phyloP scores from a whole-genome alignment of 2,113 vertebrate genomes.

The Pomatostomus ruficeps region DNA sequence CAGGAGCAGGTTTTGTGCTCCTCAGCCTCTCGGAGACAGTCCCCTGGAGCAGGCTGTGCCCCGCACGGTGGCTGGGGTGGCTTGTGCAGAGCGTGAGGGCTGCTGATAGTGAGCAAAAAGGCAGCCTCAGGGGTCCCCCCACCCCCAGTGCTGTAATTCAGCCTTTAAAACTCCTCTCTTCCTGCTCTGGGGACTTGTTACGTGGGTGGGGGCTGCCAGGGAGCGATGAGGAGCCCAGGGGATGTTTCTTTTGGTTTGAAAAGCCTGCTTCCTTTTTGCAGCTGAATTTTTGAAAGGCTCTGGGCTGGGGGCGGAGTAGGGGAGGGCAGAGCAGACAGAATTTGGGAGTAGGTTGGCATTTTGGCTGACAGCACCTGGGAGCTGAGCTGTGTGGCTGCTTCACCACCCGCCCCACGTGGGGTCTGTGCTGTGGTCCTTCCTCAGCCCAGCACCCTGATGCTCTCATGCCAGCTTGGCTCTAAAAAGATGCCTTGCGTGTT shows the following conservation, averaged over 20 bases:
- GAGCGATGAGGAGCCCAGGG: background rate
- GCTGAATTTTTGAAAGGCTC: background rate
- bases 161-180: background rate
- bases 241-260: background rate
- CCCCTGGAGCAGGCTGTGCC: background rate
- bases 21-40: background rate
- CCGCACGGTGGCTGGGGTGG: accelerated
- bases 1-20: background rate
- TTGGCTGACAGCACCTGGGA: background rate
- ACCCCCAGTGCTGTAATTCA: background rate
- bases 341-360: background rate
- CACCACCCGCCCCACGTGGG: accelerated
- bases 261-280: background rate
- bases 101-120: background rate
- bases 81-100: background rate
- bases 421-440: background rate
- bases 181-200: background rate
- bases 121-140: background rate
- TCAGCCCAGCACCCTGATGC: background rate
- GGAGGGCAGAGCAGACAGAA: background rate
- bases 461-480: background rate
- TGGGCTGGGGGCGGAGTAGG: background rate
- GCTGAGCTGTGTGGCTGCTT: background rate
- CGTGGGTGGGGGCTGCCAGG: background rate
- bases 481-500: background rate